Conservation (phyloP, 1,140 invertebrate genomes). For the Drosophila parabipectinata region DNA sequence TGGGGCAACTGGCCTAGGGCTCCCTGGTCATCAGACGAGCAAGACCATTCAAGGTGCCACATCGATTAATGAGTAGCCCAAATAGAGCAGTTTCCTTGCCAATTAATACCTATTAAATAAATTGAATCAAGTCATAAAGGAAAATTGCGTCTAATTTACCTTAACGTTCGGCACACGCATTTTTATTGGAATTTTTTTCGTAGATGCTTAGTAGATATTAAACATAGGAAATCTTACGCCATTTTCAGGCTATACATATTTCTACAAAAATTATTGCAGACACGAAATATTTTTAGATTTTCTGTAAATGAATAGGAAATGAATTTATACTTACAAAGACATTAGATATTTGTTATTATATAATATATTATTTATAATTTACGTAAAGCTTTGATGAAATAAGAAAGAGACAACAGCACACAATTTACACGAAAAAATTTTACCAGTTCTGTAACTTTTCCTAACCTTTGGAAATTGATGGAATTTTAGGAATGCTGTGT, state of each 20-base stretch:
- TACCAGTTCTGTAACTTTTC: too few species aligned
- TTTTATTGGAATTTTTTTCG: not conserved
- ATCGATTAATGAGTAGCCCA: conserved; percentile 23
- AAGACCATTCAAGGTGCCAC: conserved; percentile 14
- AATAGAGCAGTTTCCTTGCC: conserved; percentile 53
- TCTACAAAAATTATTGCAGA: not conserved
- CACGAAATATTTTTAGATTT: not conserved
- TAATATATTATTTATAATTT: too few species aligned
- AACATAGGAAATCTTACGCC: not conserved
- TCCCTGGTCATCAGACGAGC: not conserved
- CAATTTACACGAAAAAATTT: too few species aligned
- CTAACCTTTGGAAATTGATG: too few species aligned
- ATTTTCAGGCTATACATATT: not conserved
- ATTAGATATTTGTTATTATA: too few species aligned
- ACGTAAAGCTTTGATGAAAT: too few species aligned
- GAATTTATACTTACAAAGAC: not conserved
- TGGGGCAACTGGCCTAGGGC: not conserved
- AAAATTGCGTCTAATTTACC: conserved; percentile 5
- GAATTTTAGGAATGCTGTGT: too few species aligned
- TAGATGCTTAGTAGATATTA: not conserved
- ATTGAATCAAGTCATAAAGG: conserved; percentile 25
- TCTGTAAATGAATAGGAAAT: not conserved
- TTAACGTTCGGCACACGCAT: conserved; percentile 4
- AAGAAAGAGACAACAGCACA: too few species aligned
- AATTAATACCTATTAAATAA: conserved; percentile 67